Conservation (phyloP, 2,888 invertebrate species). For the Diarsia mendica region DNA sequence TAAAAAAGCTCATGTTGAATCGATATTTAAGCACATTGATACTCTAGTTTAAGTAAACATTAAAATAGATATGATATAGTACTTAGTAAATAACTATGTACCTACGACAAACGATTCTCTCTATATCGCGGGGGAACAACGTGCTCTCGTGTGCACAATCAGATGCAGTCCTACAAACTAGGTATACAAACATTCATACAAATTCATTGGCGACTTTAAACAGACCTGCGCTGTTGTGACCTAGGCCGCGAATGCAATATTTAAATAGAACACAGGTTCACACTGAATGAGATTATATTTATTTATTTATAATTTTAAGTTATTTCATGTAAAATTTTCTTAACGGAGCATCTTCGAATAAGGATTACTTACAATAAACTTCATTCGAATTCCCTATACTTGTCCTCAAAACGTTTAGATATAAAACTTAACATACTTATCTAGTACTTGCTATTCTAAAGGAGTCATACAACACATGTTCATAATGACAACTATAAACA, state of each 20-base stretch:
- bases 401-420: slow-evolving; percentile 8
- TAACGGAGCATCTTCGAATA: neutral
- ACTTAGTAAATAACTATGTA: neutral
- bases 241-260: slow-evolving; percentile 68
- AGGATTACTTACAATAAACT: neutral
- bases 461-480: slow-evolving; percentile 29
- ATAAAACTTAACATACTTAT: neutral
- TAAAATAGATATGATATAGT: neutral
- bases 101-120: neutral
- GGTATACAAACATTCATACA: slow-evolving; percentile 54
- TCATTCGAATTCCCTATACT: neutral
- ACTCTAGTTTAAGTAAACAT: neutral
- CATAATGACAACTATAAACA: slow-evolving; percentile 39
- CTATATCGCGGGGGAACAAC: neutral
- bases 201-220: slow-evolving; percentile 59
- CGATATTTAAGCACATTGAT: slow-evolving; percentile 6
- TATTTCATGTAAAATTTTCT: neutral
- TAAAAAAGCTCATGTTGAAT: slow-evolving; percentile 5
- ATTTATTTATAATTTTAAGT: neutral
- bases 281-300: slow-evolving; percentile 5
- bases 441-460: slow-evolving; percentile 5
- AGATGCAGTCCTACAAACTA: slow-evolving; percentile 30
- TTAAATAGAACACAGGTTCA: slow-evolving; percentile 30
- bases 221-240: slow-evolving; percentile 72
- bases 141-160: slow-evolving; percentile 9